Conservation (phyloP, 2,888 invertebrate species). For the Drosophila nigricruria region DNA sequence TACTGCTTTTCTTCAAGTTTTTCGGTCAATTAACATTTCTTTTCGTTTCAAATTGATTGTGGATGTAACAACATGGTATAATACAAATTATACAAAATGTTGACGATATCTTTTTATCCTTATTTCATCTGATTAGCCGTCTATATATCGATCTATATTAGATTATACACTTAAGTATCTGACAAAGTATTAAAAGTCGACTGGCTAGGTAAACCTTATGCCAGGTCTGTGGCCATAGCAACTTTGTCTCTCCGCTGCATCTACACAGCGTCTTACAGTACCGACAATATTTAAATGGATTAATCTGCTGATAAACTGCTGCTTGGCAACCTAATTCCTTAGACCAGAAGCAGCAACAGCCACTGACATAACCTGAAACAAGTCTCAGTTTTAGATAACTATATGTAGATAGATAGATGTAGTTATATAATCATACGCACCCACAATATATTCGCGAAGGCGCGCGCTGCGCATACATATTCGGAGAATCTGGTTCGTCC, state of each 20-base stretch:
- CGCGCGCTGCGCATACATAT: neutral
- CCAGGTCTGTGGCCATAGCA: neutral
- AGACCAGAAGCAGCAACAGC: slow-evolving; percentile 55
- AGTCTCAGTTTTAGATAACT: neutral
- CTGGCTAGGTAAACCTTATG: neutral
- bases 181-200: neutral
- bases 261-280: slow-evolving; percentile 21
- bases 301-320: neutral
- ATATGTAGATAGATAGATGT: neutral
- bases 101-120: too few relatives aligned
- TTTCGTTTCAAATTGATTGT: too few relatives aligned
- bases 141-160: neutral
- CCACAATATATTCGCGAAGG: neutral
- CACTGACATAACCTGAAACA: neutral
- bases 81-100: too few relatives aligned
- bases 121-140: too few relatives aligned
- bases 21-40: too few relatives aligned
- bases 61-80: too few relatives aligned
- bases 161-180: neutral
- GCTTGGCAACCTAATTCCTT: slow-evolving; percentile 32
- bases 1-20: too few relatives aligned
- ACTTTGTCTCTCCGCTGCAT: neutral
- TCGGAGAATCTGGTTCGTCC: neutral
- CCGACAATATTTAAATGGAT: slow-evolving; percentile 14
- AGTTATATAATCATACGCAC: slow-evolving; percentile 21